These are phyloP conservation scores for Arothron firmamentum DNA, from an alignment of 2,113 vertebrate genomes.

Conservation along the genomic window DNA sequence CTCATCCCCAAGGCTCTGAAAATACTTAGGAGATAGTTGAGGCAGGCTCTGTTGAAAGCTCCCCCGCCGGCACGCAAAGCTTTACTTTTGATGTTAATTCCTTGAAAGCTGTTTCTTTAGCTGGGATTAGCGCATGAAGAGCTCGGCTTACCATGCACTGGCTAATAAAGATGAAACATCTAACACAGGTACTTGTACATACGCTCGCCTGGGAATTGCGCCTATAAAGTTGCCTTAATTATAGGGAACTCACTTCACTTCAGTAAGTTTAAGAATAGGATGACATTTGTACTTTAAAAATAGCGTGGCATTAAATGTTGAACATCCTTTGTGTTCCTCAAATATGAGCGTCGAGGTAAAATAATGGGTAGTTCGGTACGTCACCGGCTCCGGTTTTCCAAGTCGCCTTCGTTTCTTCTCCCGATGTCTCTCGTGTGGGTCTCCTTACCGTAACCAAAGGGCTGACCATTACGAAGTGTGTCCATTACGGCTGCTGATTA, in stretches of 20 bases:
- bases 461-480: conserved; percentile 79
- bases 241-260: conserved; percentile 66
- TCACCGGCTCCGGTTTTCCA: conserved; percentile 46
- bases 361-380: conserved; percentile 60
- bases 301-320: conserved; percentile 53
- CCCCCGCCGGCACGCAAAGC: conserved; percentile 74
- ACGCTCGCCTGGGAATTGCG: conserved; percentile 61
- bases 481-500: conserved; percentile 78
- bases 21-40: conserved; percentile 77
- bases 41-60: conserved; percentile 76
- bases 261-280: conserved; percentile 63
- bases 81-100: conserved; percentile 82
- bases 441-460: conserved; percentile 41
- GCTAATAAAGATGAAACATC: conserved; percentile 83
- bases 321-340: conserved; percentile 56
- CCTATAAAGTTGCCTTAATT: conserved; percentile 75
- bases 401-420: conserved; percentile 45
- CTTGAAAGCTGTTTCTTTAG: conserved; percentile 83
- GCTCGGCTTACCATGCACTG: conserved; percentile 75
- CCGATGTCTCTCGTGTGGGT: conserved; percentile 34
- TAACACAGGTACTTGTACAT: conserved; percentile 76
- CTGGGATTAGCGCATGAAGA: conserved; percentile 78
- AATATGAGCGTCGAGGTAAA: conserved; percentile 49
- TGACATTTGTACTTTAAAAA: conserved; percentile 60
- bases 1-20: conserved; percentile 73